Conservation (phyloP, 2,113 vertebrate species). For the Shinisaurus crocodilurus region DNA sequence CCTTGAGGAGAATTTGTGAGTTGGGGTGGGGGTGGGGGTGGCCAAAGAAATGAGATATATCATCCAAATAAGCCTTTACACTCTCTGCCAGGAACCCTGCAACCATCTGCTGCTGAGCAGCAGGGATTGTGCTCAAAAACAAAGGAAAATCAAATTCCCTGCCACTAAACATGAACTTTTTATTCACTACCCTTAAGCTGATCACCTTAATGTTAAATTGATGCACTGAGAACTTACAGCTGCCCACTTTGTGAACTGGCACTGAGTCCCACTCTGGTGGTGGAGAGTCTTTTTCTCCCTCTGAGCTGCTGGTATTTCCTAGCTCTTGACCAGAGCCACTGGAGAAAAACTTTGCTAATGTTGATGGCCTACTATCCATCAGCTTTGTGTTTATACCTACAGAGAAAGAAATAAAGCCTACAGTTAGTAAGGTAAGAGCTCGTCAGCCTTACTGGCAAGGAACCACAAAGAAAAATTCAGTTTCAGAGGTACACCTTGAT, state of each 20-base stretch:
- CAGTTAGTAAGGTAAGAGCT: neutral
- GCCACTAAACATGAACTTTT: neutral
- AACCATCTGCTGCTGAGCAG: neutral
- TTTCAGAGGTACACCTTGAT: neutral
- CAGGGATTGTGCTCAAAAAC: neutral
- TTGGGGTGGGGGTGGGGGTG: too few species aligned
- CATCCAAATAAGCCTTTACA: neutral
- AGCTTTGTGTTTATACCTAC: conserved; percentile 81
- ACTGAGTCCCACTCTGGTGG: conserved; percentile 94
- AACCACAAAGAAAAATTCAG: neutral
- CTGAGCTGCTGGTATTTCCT: conserved; percentile 95
- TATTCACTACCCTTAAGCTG: neutral
- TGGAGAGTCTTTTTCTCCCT: conserved; percentile 95
- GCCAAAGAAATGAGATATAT: too few species aligned
- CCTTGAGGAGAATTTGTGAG: neutral
- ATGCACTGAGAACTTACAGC: conserved; percentile 82
- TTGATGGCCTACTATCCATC: conserved; percentile 85
- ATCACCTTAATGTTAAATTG: neutral
- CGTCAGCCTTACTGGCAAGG: conserved; percentile 12
- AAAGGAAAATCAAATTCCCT: neutral
- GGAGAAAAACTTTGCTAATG: conserved; percentile 85
- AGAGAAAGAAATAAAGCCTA: conserved; percentile 35
- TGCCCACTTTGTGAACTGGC: conserved; percentile 85
- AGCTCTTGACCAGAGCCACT: conserved; percentile 83
- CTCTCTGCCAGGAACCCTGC: neutral